These are phyloP conservation scores for Halictus rubicundus DNA, from an alignment of 1,140 invertebrate genomes.

Conservation along the genomic window DNA sequence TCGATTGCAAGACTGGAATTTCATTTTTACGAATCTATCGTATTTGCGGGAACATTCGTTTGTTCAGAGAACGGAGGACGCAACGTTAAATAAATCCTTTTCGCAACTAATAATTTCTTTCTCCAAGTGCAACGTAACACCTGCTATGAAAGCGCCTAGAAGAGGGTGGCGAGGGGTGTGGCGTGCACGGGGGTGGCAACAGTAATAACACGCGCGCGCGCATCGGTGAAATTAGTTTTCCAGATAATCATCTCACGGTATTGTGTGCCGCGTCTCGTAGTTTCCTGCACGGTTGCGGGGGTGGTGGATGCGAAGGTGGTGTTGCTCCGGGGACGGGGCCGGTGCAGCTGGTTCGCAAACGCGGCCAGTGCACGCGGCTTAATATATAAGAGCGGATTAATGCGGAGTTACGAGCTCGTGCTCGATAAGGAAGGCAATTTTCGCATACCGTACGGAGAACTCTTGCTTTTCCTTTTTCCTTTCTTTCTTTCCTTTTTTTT, in stretches of 20 bases:
- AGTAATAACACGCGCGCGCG: slow-evolving; percentile 70
- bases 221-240: slow-evolving; percentile 80
- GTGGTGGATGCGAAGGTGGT: slow-evolving; percentile 29
- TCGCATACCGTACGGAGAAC: slow-evolving; percentile 49
- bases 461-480: not conserved
- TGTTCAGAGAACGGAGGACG: not conserved
- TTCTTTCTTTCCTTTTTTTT: no score
- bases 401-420: slow-evolving; percentile 69
- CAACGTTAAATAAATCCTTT: not conserved
- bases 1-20: no score
- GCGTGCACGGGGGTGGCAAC: slow-evolving; percentile 37
- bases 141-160: slow-evolving; percentile 40
- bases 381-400: slow-evolving; percentile 78
- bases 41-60: not conserved
- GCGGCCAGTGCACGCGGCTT: slow-evolving; percentile 54
- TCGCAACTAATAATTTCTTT: slow-evolving; percentile 40
- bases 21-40: no score
- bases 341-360: slow-evolving; percentile 54
- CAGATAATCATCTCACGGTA: slow-evolving; percentile 80
- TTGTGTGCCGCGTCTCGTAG: slow-evolving; percentile 73
- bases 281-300: slow-evolving; percentile 47
- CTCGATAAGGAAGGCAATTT: slow-evolving; percentile 78
- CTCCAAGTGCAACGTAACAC: slow-evolving; percentile 63
- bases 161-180: not conserved
- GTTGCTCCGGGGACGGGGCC: slow-evolving; percentile 19